A percentile compares a stretch with the other conserved stretches of the same genome.
Evolutionary conservation across 2,888 invertebrate species (phyloP).

Genomic region (Drosophila limbata): DNA sequence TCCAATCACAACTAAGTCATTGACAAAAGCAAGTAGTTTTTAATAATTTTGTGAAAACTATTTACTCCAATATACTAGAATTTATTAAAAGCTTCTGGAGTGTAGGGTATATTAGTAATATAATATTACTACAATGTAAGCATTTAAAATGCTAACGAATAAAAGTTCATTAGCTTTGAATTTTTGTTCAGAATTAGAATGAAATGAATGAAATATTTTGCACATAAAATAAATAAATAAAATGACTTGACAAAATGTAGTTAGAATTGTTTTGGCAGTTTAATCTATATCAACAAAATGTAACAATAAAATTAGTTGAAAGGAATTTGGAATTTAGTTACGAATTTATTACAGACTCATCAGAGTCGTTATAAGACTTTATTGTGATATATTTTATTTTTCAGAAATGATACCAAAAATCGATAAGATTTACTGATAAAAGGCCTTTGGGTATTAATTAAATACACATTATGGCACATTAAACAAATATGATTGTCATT

Average conservation of each 20-base stretch:
- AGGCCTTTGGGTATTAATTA: slow-evolving; percentile 37
- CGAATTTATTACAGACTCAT: neutral
- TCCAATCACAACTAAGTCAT: neutral
- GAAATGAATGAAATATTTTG: neutral
- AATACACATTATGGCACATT: slow-evolving; percentile 57
- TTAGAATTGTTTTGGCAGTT: neutral
- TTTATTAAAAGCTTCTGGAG: no score
- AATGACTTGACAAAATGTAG: slow-evolving; percentile 1
- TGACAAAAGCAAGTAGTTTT: neutral
- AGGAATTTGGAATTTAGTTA: neutral
- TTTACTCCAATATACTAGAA: no score
- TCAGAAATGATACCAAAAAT: neutral
- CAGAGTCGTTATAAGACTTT: neutral
- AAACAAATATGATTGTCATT: slow-evolving; percentile 62
- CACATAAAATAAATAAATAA: slow-evolving; percentile 26
- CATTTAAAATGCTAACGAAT: no score
- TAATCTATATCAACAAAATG: neutral
- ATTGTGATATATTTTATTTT: no score
- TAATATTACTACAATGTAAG: no score
- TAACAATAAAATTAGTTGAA: neutral
- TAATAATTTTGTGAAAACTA: no score
- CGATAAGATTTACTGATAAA: neutral
- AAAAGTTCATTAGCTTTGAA: neutral
- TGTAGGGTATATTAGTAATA: no score
- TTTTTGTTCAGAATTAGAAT: neutral